Conservation (phyloP, 2,888 invertebrate genomes). For the Cheilosia urbana region DNA sequence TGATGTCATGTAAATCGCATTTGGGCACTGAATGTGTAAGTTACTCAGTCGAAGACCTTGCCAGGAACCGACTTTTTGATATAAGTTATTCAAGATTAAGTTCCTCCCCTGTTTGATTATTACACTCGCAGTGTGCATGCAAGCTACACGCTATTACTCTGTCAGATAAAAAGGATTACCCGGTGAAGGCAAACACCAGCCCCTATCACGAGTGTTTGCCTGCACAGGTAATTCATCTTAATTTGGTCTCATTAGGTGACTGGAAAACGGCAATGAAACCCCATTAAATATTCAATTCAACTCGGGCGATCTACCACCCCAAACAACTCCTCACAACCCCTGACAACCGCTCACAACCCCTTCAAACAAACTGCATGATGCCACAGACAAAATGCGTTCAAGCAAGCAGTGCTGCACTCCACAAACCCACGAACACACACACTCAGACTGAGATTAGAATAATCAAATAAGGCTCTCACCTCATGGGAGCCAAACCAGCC, state of each 20-base stretch:
- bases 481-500: constrained; percentile 60
- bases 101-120: not conserved
- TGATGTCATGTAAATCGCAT: constrained; percentile 47
- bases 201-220: constrained; percentile 35
- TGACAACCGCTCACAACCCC: not conserved
- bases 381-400: constrained; percentile 42
- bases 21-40: not conserved
- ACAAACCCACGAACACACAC: not conserved
- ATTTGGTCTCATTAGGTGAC: constrained; percentile 70
- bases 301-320: not conserved
- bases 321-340: not conserved
- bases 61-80: not conserved
- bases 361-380: constrained; percentile 12
- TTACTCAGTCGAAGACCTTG: not conserved
- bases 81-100: not conserved
- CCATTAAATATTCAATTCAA: constrained; percentile 70
- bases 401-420: not conserved
- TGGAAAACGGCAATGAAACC: constrained; percentile 65
- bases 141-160: not conserved
- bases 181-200: constrained; percentile 5
- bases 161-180: not conserved
- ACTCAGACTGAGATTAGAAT: constrained; percentile 63
- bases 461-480: constrained; percentile 74
- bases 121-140: not conserved
- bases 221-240: constrained; percentile 65